A percentile compares a stretch with the other conserved stretches of the same genome.
Evolutionary conservation across 2,888 invertebrate species (phyloP).

Genomic region (Synanthedon tipuliformis): DNA sequence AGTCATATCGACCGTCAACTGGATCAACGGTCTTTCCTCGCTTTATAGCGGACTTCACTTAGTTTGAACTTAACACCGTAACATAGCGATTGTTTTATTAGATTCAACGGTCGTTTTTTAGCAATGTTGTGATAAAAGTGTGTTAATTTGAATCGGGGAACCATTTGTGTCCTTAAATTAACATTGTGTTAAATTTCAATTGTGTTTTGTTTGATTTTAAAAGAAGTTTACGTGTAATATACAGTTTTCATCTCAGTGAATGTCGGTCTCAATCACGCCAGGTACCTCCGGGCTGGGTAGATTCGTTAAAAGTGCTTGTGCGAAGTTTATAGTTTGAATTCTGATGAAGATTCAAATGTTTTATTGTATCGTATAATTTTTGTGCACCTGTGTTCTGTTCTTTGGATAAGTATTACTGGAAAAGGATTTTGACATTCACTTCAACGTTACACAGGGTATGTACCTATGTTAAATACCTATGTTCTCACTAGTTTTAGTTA

Average conservation of each 20-base stretch:
- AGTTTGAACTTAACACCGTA: constrained; percentile 62
- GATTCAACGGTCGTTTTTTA: constrained; percentile 39
- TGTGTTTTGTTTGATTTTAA: constrained; percentile 19
- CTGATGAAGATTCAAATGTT: constrained; percentile 39
- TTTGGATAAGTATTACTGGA: constrained; percentile 34
- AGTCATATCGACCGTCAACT: constrained; percentile 58
- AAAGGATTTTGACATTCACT: constrained; percentile 47
- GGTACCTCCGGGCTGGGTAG: constrained; percentile 50
- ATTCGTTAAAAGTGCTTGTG: constrained; percentile 63
- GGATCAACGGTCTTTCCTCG: constrained; percentile 67
- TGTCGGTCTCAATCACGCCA: constrained; percentile 57
- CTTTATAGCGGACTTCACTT: constrained; percentile 55
- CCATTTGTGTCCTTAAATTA: constrained; percentile 32
- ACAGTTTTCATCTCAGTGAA: constrained; percentile 51
- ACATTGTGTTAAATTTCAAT: constrained; percentile 21
- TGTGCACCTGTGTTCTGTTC: constrained; percentile 28
- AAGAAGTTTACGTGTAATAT: constrained; percentile 21
- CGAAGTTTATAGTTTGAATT: constrained; percentile 53
- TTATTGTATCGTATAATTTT: constrained; percentile 30
- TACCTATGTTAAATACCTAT: constrained; percentile 7
- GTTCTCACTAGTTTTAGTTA: neutral
- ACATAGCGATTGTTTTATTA: constrained; percentile 45
- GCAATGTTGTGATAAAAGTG: constrained; percentile 49
- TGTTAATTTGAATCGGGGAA: constrained; percentile 33
- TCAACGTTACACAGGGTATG: constrained; percentile 54